Evolutionary conservation across 1,140 invertebrate species (phyloP).

Genomic region (Aphis gossypii): DNA sequence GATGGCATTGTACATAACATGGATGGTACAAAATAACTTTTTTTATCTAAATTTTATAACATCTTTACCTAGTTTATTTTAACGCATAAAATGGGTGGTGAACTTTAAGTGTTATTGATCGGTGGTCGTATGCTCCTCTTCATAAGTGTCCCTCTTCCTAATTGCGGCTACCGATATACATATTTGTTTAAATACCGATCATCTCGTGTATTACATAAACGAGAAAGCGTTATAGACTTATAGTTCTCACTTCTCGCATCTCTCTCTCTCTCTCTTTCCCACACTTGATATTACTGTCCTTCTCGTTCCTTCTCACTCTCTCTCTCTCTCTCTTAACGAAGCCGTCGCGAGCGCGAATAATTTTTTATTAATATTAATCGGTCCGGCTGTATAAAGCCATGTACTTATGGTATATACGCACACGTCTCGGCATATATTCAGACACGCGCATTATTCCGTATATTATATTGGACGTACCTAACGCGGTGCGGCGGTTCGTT

Average conservation of each 20-base stretch:
- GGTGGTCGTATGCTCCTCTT: too few relatives aligned
- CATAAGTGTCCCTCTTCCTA: too few relatives aligned
- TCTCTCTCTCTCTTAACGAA: not conserved
- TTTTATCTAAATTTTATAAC: too few relatives aligned
- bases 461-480: slow-evolving; percentile 1
- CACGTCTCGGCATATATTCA: not conserved
- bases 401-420: not conserved
- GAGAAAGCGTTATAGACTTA: not conserved
- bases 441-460: not conserved
- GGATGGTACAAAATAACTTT: too few relatives aligned
- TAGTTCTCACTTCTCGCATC: not conserved
- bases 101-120: not conserved
- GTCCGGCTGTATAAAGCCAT: not conserved
- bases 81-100: not conserved
- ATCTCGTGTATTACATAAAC: not conserved
- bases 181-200: not conserved
- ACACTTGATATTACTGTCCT: too few relatives aligned
- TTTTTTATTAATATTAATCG: slow-evolving; percentile 9
- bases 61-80: too few relatives aligned
- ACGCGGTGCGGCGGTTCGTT: not conserved
- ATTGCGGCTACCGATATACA: not conserved
- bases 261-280: not conserved
- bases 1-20: too few relatives aligned
- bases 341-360: not conserved
- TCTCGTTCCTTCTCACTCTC: too few relatives aligned